Conservation (phyloP, 2,888 invertebrate species). For the Drosophila neutralis region DNA sequence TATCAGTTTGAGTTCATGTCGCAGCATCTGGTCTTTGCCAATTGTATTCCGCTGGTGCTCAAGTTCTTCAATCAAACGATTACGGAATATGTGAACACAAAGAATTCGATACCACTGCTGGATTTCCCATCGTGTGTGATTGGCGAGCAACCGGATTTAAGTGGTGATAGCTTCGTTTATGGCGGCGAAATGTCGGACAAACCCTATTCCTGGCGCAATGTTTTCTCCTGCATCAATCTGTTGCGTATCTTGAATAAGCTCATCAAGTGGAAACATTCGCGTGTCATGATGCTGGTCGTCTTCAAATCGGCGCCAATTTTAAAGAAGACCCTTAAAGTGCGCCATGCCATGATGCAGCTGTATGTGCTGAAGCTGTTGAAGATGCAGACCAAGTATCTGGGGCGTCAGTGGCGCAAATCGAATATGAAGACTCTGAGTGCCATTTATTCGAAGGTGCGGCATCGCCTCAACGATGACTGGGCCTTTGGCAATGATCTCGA, state of each 20-base stretch:
- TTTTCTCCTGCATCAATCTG: constrained; percentile 98
- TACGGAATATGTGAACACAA: constrained; percentile 96
- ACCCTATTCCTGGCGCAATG: constrained; percentile 98
- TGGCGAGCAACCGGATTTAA: constrained; percentile 96
- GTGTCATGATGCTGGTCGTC: constrained; percentile 99
- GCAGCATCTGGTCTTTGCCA: constrained; percentile 99
- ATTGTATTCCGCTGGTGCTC: constrained; percentile 98
- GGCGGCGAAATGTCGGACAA: constrained; percentile 89
- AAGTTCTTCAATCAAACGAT: constrained; percentile 99
- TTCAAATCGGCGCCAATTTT: constrained; percentile 99
- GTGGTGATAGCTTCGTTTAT: constrained; percentile 94
- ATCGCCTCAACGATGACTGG: constrained; percentile 99
- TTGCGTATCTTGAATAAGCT: constrained; percentile 98
- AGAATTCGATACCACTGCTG: constrained; percentile 95
- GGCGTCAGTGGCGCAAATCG: constrained; percentile 99
- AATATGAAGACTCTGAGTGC: constrained; percentile 99
- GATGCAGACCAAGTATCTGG: constrained; percentile 99
- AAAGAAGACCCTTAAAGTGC: constrained; percentile 97
- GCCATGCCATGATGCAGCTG: constrained; percentile 98
- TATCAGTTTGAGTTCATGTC: constrained; percentile 99
- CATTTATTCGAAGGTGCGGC: constrained; percentile 98
- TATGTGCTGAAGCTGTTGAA: constrained; percentile 98
- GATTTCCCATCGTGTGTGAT: constrained; percentile 98
- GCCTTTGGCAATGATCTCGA: constrained; percentile 99
- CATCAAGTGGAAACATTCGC: constrained; percentile 99